These are phyloP conservation scores for Listronotus oregonensis DNA, from an alignment of 1,140 invertebrate species.

Conservation along the genomic window DNA sequence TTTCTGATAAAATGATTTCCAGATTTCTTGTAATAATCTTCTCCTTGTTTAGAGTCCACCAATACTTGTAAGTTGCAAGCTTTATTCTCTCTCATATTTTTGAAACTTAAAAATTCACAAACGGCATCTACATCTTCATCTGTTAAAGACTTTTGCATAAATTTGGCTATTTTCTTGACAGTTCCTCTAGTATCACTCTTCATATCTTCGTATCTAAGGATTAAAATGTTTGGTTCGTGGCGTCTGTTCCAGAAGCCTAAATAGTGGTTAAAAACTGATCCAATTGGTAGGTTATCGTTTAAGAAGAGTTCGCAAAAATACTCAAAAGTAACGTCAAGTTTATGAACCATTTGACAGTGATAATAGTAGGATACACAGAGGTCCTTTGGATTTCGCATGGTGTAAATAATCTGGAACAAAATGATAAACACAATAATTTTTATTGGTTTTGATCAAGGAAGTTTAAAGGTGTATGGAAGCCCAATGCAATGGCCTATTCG, in stretches of 20 bases:
- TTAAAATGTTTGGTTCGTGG: constrained; percentile 75
- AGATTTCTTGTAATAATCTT: constrained; percentile 60
- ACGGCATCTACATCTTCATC: constrained; percentile 70
- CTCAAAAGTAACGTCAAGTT: constrained; percentile 74
- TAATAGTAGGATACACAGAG: constrained; percentile 91
- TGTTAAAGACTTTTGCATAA: constrained; percentile 70
- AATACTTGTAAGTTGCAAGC: constrained; percentile 68
- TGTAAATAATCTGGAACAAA: constrained; percentile 79
- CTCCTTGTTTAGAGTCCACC: constrained; percentile 60
- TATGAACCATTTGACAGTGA: constrained; percentile 75
- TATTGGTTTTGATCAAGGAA: too few relatives aligned
- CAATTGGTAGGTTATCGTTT: constrained; percentile 58
- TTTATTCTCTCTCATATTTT: constrained; percentile 81
- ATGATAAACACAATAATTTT: constrained; percentile 1
- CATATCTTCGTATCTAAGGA: constrained; percentile 84
- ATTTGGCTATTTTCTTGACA: constrained; percentile 72
- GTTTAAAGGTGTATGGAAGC: too few relatives aligned
- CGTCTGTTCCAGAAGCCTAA: constrained; percentile 74
- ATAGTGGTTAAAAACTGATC: constrained; percentile 68
- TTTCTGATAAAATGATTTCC: constrained; percentile 75
- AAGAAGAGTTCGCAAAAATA: constrained; percentile 82
- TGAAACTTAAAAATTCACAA: constrained; percentile 76
- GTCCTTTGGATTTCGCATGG: constrained; percentile 92
- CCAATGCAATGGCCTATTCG: too few relatives aligned
- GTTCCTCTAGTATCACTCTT: constrained; percentile 69